Conservation (phyloP, 2,113 vertebrate species). For the Colistium nudipinnis region DNA sequence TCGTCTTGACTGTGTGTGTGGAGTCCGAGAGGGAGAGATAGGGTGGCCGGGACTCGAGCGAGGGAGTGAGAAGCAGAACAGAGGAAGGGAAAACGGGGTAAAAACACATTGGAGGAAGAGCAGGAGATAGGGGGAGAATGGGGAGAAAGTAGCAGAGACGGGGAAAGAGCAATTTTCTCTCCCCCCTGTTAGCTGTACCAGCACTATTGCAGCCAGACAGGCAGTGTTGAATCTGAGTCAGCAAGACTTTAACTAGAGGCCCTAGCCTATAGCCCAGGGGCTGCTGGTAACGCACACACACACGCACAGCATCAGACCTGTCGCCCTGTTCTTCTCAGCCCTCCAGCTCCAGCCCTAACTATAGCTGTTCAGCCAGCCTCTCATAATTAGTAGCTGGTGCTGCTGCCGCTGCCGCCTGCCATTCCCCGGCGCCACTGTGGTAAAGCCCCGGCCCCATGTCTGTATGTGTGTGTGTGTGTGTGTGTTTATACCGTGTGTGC, state of each 20-base stretch:
- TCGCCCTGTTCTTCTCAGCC: conserved; percentile 66
- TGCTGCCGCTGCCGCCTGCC: conserved; percentile 62
- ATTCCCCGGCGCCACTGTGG: conserved; percentile 75
- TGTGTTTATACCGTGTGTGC: conserved; percentile 43
- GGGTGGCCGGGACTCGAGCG: conserved; percentile 13
- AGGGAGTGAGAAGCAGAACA: conserved; percentile 22
- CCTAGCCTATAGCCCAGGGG: conserved; percentile 58
- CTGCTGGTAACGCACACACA: conserved; percentile 37
- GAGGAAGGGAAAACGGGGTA: conserved; percentile 38
- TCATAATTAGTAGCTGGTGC: conserved; percentile 79
- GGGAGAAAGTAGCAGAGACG: conserved; percentile 22
- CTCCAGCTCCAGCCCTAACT: conserved; percentile 68
- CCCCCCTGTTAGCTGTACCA: conserved; percentile 43
- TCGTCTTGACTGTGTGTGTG: conserved; percentile 41
- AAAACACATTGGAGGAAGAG: neutral
- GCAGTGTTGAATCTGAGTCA: conserved; percentile 72
- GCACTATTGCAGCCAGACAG: conserved; percentile 63
- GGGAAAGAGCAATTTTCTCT: conserved; percentile 47
- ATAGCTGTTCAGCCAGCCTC: conserved; percentile 69
- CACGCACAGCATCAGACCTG: conserved; percentile 66
- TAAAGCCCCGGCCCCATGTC: conserved; percentile 69
- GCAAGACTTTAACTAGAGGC: conserved; percentile 69
- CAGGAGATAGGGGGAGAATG: neutral
- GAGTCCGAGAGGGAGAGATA: conserved; percentile 3
- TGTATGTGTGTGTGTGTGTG: conserved; percentile 45